Conservation (phyloP, 2,113 vertebrate species). For the Microcebus tavaratra region DNA sequence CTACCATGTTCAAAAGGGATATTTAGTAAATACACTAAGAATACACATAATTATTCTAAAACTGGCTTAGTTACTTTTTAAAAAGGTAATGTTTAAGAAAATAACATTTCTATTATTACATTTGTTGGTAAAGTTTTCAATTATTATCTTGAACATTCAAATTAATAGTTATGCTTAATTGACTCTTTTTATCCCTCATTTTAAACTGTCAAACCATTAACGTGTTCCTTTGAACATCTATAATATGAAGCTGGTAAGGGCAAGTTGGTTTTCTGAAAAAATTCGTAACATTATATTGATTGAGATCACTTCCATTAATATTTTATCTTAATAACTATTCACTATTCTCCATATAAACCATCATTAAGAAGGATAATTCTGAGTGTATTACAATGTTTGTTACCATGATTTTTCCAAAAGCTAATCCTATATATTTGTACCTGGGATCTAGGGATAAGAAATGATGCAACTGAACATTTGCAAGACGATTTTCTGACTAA, state of each 20-base stretch:
- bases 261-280: constrained; percentile 63
- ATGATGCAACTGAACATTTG: constrained; percentile 64
- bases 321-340: constrained; percentile 61
- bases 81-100: background rate
- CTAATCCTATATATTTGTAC: constrained; percentile 14
- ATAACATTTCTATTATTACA: background rate
- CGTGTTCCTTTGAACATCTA: constrained; percentile 52
- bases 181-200: constrained; percentile 51
- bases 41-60: background rate
- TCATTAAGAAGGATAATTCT: background rate
- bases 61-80: background rate
- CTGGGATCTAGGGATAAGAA: constrained; percentile 51
- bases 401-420: background rate
- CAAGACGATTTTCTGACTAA: constrained; percentile 44
- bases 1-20: background rate
- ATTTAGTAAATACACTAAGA: background rate
- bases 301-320: constrained; percentile 77
- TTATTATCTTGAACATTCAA: background rate
- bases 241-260: constrained; percentile 57
- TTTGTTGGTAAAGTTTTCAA: background rate
- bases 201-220: constrained; percentile 23
- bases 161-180: constrained; percentile 29
- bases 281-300: constrained; percentile 65
- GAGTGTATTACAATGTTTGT: constrained; percentile 18
- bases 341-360: constrained; percentile 42